phyloP scores from a whole-genome alignment of 2,797 vertebrate species.

The Scarus forsteni region DNA sequence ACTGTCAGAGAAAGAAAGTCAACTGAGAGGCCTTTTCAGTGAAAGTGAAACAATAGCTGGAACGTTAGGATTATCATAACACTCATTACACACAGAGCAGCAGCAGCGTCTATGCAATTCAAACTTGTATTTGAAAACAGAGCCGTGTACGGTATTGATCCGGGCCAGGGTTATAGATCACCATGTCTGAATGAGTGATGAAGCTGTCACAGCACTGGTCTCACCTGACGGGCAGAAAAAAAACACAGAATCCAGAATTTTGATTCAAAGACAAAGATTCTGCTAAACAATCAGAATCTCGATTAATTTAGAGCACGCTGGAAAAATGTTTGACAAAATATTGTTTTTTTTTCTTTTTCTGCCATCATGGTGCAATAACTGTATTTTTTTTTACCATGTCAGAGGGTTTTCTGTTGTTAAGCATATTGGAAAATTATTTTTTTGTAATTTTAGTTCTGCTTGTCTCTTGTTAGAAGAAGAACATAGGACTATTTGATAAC shows the following conservation, averaged over 20 bases:
- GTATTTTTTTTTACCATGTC: no score
- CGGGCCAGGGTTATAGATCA: constrained; percentile 78
- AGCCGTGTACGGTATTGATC: constrained; percentile 73
- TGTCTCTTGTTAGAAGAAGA: no score
- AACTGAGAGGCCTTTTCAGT: constrained; percentile 31
- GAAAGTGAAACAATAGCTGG: constrained; percentile 18
- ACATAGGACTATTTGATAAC: no score
- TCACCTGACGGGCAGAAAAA: constrained; percentile 68
- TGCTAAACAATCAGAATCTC: constrained; percentile 13
- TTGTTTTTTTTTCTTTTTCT: no score
- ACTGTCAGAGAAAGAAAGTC: constrained; percentile 1
- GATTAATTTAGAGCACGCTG: no score
- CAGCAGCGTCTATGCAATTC: constrained; percentile 28
- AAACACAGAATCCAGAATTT: constrained; percentile 43
- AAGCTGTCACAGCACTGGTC: constrained; percentile 70
- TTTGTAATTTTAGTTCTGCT: no score
- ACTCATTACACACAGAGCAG: constrained; percentile 37
- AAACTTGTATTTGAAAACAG: constrained; percentile 47
- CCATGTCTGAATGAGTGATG: constrained; percentile 78
- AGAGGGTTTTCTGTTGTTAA: no score
- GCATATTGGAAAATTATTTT: no score
- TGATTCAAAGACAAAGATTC: constrained; percentile 20
- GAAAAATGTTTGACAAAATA: no score
- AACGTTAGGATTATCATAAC: constrained; percentile 21
- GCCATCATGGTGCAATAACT: no score